Percentiles rank a stretch among this genome's conserved stretches.
Evolutionary conservation across 2,797 vertebrate genomes (phyloP).

Genomic region (Eptatretus atami): DNA sequence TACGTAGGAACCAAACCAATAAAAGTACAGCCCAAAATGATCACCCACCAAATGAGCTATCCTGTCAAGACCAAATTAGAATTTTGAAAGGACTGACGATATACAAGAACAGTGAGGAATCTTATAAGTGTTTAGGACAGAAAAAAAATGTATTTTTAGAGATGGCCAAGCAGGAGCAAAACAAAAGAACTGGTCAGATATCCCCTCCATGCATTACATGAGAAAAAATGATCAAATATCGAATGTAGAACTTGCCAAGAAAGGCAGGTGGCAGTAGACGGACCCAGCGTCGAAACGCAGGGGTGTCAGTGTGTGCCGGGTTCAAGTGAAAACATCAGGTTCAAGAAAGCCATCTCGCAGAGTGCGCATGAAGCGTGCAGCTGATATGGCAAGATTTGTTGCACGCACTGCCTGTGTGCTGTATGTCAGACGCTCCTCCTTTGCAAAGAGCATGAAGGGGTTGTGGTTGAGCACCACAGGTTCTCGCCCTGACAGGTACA

Average conservation of each 20-base stretch:
- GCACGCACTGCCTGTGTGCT: conserved; percentile 49
- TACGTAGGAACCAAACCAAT: too few species aligned
- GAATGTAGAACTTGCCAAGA: conserved; percentile 23
- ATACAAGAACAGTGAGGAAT: too few species aligned
- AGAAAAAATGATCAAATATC: too few species aligned
- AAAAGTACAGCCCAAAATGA: too few species aligned
- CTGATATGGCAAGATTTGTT: conserved; percentile 57
- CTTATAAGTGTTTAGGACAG: too few species aligned
- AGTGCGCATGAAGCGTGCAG: conserved; percentile 69
- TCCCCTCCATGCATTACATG: too few species aligned
- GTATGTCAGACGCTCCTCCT: conserved; percentile 38
- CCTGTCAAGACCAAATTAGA: too few species aligned
- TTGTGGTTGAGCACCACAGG: conserved; percentile 73
- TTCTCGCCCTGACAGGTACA: conserved; percentile 66
- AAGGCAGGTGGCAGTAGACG: conserved; percentile 52
- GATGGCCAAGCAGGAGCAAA: too few species aligned
- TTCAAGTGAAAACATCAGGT: conserved; percentile 75
- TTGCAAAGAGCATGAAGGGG: conserved; percentile 54
- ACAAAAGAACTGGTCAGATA: too few species aligned
- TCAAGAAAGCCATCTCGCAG: conserved; percentile 40
- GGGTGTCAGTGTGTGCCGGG: conserved; percentile 52
- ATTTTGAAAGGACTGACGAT: too few species aligned
- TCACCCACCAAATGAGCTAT: too few species aligned
- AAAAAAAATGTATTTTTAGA: too few species aligned
- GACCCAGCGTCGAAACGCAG: conserved; percentile 43